Evolutionary conservation across 2,113 vertebrate genomes (phyloP), one percentile per base, ranked within the genome.

Genomic region (Pygoscelis antarcticus): DNA sequence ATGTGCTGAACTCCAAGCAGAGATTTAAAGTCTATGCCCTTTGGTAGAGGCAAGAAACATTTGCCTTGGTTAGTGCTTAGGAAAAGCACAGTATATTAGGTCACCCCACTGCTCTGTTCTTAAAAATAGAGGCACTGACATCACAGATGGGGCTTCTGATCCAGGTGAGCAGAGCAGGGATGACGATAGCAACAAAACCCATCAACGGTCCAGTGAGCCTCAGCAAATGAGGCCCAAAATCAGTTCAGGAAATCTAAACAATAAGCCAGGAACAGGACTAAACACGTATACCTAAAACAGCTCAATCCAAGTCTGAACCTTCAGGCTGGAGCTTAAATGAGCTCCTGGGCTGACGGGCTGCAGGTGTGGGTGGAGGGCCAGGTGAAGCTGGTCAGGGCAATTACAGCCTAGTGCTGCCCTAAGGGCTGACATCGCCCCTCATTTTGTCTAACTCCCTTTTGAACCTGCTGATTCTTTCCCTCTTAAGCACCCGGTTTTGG

Each of bases 271-370:
- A 85, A 44, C 16, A 79, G 4, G 3, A 62, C 16, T 15, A 2
- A 85, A 13, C 5, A 68, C 4, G 18, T 1, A 40, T 1, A 13
- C 12, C 20, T 18, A 19, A 66, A 47, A 0, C 9, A 18, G 3
- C 6, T 55, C 38, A 16, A 16, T 8, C 4, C 13, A 55, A 58
- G 5, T 1, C 16, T 29, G 10, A 32, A 1, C 19, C 23, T 71
- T 60, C 52, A 60, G 47, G 25, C 15, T 68, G 76, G 36, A 78
- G 22, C 19, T 11, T 8, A 11, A 42, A 79, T 4, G 11, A 9
- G 16, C 10, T 52, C 3, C 22, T 49, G 18, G 22, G 61, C 38
- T 82, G 26, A 38, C 5, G 16, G 55, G 47, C 51, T 65, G 69
- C 30, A 75, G 49, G 23, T 58, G 13, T 11, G 8, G 14, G 36